Evolutionary conservation across 2,797 vertebrate genomes (phyloP), one percentile per base, ranked within the genome.

Genomic region (Pagetopsis macropterus): DNA sequence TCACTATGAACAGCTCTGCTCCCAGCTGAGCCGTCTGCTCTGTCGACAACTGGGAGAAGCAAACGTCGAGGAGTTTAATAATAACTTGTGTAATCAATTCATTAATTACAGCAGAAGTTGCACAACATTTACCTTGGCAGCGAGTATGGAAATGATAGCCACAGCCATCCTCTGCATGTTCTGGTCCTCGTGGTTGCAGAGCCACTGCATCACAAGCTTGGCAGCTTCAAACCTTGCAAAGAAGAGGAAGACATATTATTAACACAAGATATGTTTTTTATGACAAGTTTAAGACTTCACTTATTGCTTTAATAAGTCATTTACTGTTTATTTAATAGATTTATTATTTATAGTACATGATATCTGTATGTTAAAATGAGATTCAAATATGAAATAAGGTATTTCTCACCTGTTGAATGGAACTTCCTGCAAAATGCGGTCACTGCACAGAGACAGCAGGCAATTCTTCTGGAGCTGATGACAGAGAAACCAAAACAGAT

Each of bases 101-200:
- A 50, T 33, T 9, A 49, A 52, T 52, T 69, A 54, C 27, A 1
- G 8, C 12, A 49, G 3, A 45, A 3, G 12, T 56, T 12, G 21
- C n/a, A 40, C 46, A 48, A 43, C 33, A 33, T 65, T n/a, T 93
- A 99, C 98, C 97, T 99, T 99, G 50, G 98, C 98, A 81, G 98
- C 98, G 72, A 99, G 93, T 78, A 99, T 99, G 64, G 98, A 99
- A 81, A 99, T 99, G 60, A 99, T 99, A 7, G 98, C 98, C 43
- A 99, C 98, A 3, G 98, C 98, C 98, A 99, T 99, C 87, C 98
- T 96, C 92, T 99, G 98, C 98, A 99, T 99, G 87, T 99, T 99
- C 87, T 99, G 98, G 92, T 99, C 98, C 84, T 99, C 98, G 1
- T 99, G 97, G 93, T 99, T 99, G 87, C 98, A 99, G 58, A 99